Percentiles rank a stretch among this genome's conserved stretches.
Evolutionary conservation across 2,113 vertebrate genomes (phyloP).

Genomic region (Ammodytes marinus): DNA sequence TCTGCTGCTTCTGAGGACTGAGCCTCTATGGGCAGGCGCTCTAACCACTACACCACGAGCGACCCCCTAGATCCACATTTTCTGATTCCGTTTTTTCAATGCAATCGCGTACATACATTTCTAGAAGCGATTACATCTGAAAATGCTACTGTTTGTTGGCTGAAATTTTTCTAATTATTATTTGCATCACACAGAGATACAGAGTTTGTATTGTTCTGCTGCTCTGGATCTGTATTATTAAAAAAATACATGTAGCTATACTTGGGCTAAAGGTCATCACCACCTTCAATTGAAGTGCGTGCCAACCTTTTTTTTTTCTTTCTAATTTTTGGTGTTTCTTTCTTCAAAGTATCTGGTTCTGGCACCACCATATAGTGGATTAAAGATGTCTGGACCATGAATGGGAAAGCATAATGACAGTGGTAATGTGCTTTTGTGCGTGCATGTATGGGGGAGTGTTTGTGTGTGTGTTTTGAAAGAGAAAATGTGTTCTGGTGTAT

Average conservation of each 20-base stretch:
- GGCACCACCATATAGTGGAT: slow-evolving; percentile 18
- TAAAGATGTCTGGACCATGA: slow-evolving; percentile 45
- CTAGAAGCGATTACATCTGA: neutral
- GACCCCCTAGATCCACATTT: neutral
- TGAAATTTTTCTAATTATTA: neutral
- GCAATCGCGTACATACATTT: neutral
- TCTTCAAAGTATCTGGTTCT: slow-evolving; percentile 3
- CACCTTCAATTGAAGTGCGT: no score
- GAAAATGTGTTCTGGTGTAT: slow-evolving; percentile 75
- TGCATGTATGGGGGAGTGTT: slow-evolving; percentile 41
- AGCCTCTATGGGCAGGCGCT: no score
- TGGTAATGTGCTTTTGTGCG: slow-evolving; percentile 66
- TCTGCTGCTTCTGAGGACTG: no score
- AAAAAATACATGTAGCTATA: neutral
- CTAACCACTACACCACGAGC: no score
- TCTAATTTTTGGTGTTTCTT: neutral
- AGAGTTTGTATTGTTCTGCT: neutral
- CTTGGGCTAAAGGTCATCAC: neutral
- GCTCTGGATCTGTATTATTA: neutral
- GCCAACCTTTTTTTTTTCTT: neutral
- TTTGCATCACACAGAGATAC: neutral
- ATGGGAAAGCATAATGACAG: slow-evolving; percentile 54
- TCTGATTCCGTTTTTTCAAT: neutral
- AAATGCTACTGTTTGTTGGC: neutral
- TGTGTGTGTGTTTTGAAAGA: slow-evolving; percentile 60